Percentiles rank a stretch among this genome's conserved stretches.
phyloP scores from a whole-genome alignment of 2,113 vertebrate species.

The Sinocyclocheilus anophthalmus region DNA sequence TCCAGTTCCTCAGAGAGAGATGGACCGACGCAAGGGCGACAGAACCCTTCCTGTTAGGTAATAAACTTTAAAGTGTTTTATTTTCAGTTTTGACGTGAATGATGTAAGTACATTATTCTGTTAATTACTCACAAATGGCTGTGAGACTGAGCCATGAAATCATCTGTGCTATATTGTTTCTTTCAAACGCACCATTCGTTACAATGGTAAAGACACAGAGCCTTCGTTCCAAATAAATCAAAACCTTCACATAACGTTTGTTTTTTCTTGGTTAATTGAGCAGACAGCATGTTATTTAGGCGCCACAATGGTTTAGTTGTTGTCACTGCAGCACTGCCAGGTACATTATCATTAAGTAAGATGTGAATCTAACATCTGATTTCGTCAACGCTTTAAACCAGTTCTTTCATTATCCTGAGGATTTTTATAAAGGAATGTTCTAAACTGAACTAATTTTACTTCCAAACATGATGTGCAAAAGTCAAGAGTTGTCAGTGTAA shows the following conservation, averaged over 20 bases:
- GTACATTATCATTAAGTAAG: neutral
- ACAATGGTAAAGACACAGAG: neutral
- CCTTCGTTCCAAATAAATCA: neutral
- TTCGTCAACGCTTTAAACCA: neutral
- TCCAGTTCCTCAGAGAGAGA: constrained; percentile 95
- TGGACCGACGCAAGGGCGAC: constrained; percentile 97
- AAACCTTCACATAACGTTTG: neutral
- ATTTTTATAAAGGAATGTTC: neutral
- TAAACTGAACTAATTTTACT: neutral
- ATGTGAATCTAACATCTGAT: neutral
- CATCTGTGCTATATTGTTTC: neutral
- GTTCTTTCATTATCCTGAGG: neutral
- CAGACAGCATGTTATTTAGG: neutral
- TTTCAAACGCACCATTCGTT: neutral
- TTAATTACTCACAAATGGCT: neutral
- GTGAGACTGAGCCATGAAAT: neutral
- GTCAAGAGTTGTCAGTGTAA: neutral
- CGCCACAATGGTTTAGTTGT: neutral
- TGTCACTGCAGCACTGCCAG: neutral
- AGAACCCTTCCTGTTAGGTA: constrained; percentile 94
- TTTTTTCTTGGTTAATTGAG: neutral
- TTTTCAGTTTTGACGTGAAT: neutral
- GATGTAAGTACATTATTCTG: neutral
- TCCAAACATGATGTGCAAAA: neutral
- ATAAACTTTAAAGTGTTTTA: neutral